Evolutionary conservation across 1,140 invertebrate species (phyloP).

Genomic region (Dolichoris vasculosae): DNA sequence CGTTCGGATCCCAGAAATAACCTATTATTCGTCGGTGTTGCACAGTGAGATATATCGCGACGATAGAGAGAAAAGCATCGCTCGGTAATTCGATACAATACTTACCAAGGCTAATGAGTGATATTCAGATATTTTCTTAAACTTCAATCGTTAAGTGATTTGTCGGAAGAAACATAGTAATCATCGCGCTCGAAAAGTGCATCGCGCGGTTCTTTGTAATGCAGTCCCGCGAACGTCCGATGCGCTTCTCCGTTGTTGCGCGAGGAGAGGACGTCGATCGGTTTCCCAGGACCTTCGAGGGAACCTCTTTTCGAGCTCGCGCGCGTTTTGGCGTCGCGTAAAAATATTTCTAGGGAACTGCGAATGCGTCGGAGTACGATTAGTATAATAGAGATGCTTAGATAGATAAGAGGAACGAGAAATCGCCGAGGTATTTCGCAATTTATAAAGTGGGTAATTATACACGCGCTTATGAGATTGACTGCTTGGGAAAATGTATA

Average conservation of each 20-base stretch:
- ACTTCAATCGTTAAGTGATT: conserved; percentile 50
- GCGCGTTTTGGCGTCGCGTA: not conserved
- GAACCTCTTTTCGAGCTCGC: conserved; percentile 14
- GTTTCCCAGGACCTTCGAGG: conserved; percentile 58
- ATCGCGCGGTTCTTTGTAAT: not conserved
- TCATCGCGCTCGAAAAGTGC: conserved; percentile 7
- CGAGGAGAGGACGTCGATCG: conserved; percentile 48
- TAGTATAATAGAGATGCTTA: conserved; percentile 41
- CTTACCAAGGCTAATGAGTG: conserved; percentile 31
- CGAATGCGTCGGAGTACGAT: not conserved
- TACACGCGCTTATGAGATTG: conserved; percentile 1
- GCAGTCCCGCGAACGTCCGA: not conserved
- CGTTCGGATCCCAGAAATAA: not conserved
- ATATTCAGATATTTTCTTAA: conserved; percentile 48
- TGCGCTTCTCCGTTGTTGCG: not conserved
- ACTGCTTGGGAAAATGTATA: not conserved
- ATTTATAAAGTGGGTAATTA: conserved; percentile 38
- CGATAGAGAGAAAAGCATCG: not conserved
- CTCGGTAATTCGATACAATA: conserved; percentile 36
- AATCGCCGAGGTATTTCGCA: conserved; percentile 11
- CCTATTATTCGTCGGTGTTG: not conserved
- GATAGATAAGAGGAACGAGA: conserved; percentile 27
- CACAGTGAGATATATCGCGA: not conserved
- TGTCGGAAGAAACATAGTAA: conserved; percentile 48
- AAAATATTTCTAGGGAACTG: not conserved